phyloP scores from a whole-genome alignment of 2,113 vertebrate species.

The Nestor notabilis region DNA sequence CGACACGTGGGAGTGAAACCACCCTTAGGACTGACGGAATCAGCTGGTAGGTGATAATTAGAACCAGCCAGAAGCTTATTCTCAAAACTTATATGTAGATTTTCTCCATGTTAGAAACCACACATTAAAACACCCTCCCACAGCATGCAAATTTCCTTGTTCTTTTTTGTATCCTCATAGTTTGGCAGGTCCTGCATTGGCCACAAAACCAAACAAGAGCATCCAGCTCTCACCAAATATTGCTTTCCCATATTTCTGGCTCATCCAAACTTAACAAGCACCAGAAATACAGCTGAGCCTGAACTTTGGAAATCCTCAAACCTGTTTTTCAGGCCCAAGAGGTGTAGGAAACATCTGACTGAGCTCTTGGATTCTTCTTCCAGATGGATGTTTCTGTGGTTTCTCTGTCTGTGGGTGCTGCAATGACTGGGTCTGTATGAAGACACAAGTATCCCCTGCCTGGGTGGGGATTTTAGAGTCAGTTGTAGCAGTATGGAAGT shows the following conservation, averaged over 20 bases:
- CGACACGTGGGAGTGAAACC: neutral
- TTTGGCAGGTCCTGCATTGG: neutral
- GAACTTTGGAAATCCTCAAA: neutral
- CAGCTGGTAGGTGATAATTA: constrained; percentile 44
- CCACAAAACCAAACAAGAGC: constrained; percentile 13
- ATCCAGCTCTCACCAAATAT: constrained; percentile 7
- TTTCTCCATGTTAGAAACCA: neutral
- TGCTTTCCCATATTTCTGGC: constrained; percentile 48
- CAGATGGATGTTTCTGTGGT: neutral
- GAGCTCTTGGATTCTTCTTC: neutral
- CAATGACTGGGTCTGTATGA: neutral
- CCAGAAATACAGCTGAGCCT: neutral
- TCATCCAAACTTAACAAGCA: constrained; percentile 11
- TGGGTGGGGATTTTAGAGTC: neutral
- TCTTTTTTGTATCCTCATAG: constrained; percentile 9
- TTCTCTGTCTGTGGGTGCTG: neutral
- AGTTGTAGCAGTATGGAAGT: neutral
- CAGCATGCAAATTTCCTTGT: neutral
- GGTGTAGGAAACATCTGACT: neutral
- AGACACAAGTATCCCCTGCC: neutral
- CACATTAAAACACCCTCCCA: constrained; percentile 1
- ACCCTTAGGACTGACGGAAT: constrained; percentile 23
- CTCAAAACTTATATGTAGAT: constrained; percentile 1
- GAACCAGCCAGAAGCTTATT: constrained; percentile 23
- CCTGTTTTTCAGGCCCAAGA: neutral